Evolutionary conservation across 2,888 invertebrate genomes (phyloP), one percentile per base, ranked within the genome.

Genomic region (Polyommatus icarus): DNA sequence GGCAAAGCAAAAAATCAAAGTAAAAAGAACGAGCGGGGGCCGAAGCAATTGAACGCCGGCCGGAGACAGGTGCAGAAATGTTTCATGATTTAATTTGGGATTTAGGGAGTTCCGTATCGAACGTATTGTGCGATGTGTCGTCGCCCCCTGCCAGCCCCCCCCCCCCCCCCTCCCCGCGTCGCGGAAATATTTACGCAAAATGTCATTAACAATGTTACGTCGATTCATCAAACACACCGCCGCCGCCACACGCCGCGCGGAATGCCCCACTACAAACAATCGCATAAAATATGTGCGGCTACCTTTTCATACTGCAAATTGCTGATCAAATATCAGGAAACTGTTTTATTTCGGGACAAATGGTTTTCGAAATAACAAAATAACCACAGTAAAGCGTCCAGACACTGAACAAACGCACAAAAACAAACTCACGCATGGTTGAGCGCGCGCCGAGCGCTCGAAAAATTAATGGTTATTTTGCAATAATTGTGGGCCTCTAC

Each of bases 1-100:
- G 75, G 29, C 29, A 75, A 75, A 75, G 75, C 73, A 75, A 75
- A 54, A 75, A 75, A 75, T 75, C 75, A 75, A 75, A 75, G 75
- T 50, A 50, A 75, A 75, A 81, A 79, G 77, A 81, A 90, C 88
- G 86, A 87, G 89, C 90, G 87, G 88, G 86, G 40, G 73, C 50
- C 29, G 75, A 75, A 75, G 75, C 75, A 75, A 75, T 75, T 50
- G 75, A 40, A 46, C 73, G 67, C 29, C 15, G 8, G 50, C 50
- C 75, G 75, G 46, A 84, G 85, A 87, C 93, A 93, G 93, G 92
- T 93, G 93, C 91, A 88, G 89, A 90, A 91, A 90, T 91, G 91
- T 91, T 91, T 88, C 91, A 91, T 93, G 92, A 94, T 94, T 93
- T 93, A 94, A 94, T 93, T 94, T 93, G 93, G 93, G 93, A 92